A percentile compares a stretch with the other conserved stretches of the same genome.
These are phyloP conservation scores for Rhinogobius similis DNA, from an alignment of 2,113 vertebrate species.

Conservation along the genomic window DNA sequence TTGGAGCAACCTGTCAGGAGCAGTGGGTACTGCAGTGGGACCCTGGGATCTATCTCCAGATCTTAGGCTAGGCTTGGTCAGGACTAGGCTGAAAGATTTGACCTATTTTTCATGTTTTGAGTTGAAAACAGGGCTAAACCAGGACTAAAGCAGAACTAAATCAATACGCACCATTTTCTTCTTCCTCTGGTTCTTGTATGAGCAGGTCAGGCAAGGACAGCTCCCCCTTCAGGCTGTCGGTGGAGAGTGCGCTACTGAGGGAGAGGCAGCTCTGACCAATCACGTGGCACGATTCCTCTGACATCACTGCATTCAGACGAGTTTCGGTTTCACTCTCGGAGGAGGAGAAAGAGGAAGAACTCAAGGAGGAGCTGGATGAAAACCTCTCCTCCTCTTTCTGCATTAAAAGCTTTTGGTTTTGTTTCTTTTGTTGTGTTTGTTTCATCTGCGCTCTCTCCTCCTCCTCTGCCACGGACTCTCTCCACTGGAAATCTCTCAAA, in stretches of 20 bases:
- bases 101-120: too few relatives aligned
- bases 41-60: too few relatives aligned
- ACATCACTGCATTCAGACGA: conserved; percentile 42
- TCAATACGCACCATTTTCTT: neutral
- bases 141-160: neutral
- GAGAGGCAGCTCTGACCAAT: conserved; percentile 43
- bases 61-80: neutral
- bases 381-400: conserved; percentile 42
- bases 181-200: conserved; percentile 50
- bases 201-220: conserved; percentile 46
- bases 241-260: conserved; percentile 50
- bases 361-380: conserved; percentile 1
- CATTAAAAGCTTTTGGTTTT: neutral
- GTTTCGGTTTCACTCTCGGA: conserved; percentile 63
- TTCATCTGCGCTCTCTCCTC: conserved; percentile 23
- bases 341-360: conserved; percentile 49
- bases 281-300: conserved; percentile 46
- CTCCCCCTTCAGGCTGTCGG: conserved; percentile 44
- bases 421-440: conserved; percentile 3
- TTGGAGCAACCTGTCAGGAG: too few relatives aligned
- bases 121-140: neutral
- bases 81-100: too few relatives aligned
- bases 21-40: too few relatives aligned
- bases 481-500: neutral
- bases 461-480: conserved; percentile 29